A percentile compares a stretch with the other conserved stretches of the same genome.
These are phyloP conservation scores for Brassicogethes aeneus DNA, from an alignment of 2,888 invertebrate genomes.

Conservation along the genomic window DNA sequence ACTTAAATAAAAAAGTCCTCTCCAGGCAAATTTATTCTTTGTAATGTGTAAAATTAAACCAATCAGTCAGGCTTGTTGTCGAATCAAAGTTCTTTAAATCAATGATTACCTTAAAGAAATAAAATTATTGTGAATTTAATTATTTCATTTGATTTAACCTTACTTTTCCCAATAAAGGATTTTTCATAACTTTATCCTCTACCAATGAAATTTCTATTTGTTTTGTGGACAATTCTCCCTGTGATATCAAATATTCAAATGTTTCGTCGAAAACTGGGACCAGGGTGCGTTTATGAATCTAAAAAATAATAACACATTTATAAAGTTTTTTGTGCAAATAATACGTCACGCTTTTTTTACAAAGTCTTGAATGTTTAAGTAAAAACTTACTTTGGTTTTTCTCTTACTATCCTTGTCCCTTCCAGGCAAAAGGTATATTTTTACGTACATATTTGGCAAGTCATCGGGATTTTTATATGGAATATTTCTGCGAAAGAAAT, in stretches of 20 bases:
- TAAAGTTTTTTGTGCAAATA: background rate
- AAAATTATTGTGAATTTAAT: background rate
- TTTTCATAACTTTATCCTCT: conserved; percentile 73
- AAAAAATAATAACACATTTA: conserved; percentile 7
- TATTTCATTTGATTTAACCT: conserved; percentile 9
- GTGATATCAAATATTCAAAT: conserved; percentile 79
- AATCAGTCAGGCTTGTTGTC: background rate
- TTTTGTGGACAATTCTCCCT: conserved; percentile 65
- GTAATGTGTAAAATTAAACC: background rate
- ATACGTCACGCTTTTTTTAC: too few species aligned
- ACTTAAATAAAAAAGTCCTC: too few species aligned
- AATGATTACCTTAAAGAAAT: conserved; percentile 49
- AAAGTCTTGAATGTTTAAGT: too few species aligned
- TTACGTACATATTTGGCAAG: conserved; percentile 85
- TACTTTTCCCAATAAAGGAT: conserved; percentile 74
- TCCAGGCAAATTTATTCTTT: too few species aligned
- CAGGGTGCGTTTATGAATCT: conserved; percentile 74
- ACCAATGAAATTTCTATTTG: conserved; percentile 79
- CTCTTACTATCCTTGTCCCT: conserved; percentile 76
- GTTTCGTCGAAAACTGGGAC: conserved; percentile 85
- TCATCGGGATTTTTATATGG: conserved; percentile 72
- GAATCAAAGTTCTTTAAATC: conserved; percentile 41
- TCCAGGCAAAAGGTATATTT: conserved; percentile 75
- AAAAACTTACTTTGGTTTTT: conserved; percentile 67
- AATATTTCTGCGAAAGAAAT: conserved; percentile 62